Percentiles rank a stretch among this genome's conserved stretches.
These are phyloP conservation scores for Antechinus stuartii DNA, from an alignment of 2,113 vertebrate genomes.

Conservation along the genomic window DNA sequence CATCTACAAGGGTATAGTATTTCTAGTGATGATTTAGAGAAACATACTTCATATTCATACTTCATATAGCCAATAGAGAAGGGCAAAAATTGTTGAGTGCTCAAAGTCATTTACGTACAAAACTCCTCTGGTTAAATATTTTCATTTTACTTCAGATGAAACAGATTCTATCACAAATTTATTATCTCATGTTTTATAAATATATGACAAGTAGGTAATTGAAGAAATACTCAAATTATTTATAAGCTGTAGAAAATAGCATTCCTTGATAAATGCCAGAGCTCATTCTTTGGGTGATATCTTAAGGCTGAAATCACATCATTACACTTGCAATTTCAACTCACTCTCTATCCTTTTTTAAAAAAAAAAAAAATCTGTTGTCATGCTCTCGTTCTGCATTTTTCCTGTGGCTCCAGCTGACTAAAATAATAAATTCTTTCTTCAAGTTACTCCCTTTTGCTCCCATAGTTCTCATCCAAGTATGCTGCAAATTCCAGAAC, in stretches of 20 bases:
- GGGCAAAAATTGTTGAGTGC: not conserved
- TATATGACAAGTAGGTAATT: no score
- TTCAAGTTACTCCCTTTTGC: not conserved
- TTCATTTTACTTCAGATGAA: not conserved
- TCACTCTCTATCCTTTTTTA: not conserved
- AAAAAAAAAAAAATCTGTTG: not conserved
- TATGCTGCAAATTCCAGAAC: not conserved
- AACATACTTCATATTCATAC: not conserved
- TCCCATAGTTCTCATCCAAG: slow-evolving; percentile 33
- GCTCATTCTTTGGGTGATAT: not conserved
- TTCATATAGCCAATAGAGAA: not conserved
- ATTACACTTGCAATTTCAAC: not conserved
- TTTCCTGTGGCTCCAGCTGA: not conserved
- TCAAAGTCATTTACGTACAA: not conserved
- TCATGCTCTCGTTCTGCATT: not conserved
- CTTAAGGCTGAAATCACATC: not conserved
- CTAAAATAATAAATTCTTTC: not conserved
- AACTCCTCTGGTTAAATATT: not conserved
- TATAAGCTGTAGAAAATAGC: not conserved
- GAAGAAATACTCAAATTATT: not conserved
- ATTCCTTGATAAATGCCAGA: not conserved
- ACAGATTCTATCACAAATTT: no score
- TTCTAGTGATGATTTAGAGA: not conserved
- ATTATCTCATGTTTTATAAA: no score
- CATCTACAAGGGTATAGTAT: not conserved